Evolutionary conservation across 2,113 vertebrate species (phyloP).

Genomic region (Gymnobelideus leadbeateri): DNA sequence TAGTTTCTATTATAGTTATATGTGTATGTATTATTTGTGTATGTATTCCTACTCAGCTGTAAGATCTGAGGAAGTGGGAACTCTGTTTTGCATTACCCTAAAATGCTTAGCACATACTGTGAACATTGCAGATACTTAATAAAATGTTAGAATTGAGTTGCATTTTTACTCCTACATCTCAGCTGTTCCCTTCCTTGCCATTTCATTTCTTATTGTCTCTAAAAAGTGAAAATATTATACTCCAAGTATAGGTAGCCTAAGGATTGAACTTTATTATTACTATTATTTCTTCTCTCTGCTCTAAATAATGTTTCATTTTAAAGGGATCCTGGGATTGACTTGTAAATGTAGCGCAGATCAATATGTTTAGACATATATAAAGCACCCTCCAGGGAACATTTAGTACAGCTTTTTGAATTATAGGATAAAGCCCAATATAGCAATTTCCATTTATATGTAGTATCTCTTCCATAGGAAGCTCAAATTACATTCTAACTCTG

Average conservation of each 20-base stretch:
- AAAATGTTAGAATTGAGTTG: neutral
- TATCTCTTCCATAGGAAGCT: neutral
- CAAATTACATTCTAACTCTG: constrained; percentile 1
- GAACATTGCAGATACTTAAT: neutral
- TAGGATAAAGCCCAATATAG: neutral
- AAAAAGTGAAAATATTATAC: neutral
- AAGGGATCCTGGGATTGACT: neutral
- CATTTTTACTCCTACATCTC: neutral
- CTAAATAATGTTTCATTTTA: neutral
- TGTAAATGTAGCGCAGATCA: neutral
- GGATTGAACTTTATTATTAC: neutral
- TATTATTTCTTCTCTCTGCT: neutral
- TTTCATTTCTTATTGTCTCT: neutral
- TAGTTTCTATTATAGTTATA: neutral
- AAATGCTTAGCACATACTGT: neutral
- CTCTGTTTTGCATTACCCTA: neutral
- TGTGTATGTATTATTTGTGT: neutral
- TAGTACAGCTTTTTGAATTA: constrained; percentile 1
- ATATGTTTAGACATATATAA: constrained; percentile 18
- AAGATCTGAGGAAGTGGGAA: neutral
- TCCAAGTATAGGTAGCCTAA: neutral
- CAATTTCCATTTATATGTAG: neutral
- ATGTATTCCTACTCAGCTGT: neutral
- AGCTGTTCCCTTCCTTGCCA: neutral
- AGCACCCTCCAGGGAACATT: constrained; percentile 33